Base-by-base conservation (phyloP, 2,113 vertebrate genomes). In the Clinocottus analis region DNA sequence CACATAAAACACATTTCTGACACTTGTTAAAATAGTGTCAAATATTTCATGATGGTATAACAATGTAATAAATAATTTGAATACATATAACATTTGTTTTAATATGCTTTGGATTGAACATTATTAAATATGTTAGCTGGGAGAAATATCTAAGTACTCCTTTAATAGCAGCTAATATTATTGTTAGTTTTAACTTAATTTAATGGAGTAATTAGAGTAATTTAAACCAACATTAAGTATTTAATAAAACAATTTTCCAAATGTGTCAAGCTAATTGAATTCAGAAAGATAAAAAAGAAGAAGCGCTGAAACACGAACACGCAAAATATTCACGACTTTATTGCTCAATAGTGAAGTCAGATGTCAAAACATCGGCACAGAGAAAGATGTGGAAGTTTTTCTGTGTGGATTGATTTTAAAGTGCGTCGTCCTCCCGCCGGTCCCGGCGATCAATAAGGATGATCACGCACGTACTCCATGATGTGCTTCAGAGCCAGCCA, bases 401-500 rank as follows among this genome's bases (percentile, higher is more conserved):
- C 19, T 35, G 19, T 31, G n/a, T 59, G 2, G 29, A 12, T 3
- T 41, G 14, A 41, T 56, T 56, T 68, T 31, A 43, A 66, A 31
- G 19, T 17, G 29, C 3, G 7, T 49, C 13, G 7, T 72, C 37
- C 37, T 53, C 45, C 14, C 17, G 1, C 25, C 1, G 29, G 51
- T 60, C 23, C 1, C 0, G 16, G 10, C 3, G 14, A 35, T 90
- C 91, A 97, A 87, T 96, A 97, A 0, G 94, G 95, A 64, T 97
- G 90, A 49, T 94, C 91, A 45, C 87, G 84, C 21, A 93, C 81
- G 0, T 96, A 83, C 37, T 92, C 77, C 95, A 97, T 94, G 88
- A 97, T 95, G 84, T 94, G 90, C 89, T 93, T 90, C 29, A 98
- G 86, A 0, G 95, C 97, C 2, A 95, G 84, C 97, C 97, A 98